Base-by-base conservation (phyloP, 1,140 invertebrate genomes). In the Drosophila prosaltans region DNA sequence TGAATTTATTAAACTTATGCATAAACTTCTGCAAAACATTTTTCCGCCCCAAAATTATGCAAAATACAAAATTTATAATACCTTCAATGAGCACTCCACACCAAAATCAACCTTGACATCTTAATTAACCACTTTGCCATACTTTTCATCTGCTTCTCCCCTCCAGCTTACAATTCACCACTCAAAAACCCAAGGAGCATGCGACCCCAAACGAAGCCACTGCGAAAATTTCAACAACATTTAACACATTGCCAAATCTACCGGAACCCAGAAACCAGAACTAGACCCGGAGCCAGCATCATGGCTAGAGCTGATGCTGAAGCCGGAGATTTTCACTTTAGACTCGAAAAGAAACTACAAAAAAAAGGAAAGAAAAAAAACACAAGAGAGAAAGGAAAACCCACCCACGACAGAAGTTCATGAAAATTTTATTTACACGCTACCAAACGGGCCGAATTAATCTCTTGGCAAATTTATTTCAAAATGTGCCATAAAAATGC, bases 401-500 rank as follows among this genome's bases (percentile, higher is more conserved):
- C 45, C 74, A 72, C 69, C 80, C 76, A 72, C 70, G 61, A 68
- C 74, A 82, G 72, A 75, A 90, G 85, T 89, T 89, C 85, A 90
- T 90, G 84, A 89, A 89, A 84, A 78, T 89, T 89, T 84, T 89
- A 89, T 89, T 89, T 89, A 84, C 84, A 89, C 84, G 74, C 80
- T 89, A 88, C 84, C 84, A 88, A 88, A 88, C 84, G 84, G 85
- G 74, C 74, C 84, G 81, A 90, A 84, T 90, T 89, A 89, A 89
- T 89, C 80, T 89, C 74, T 90, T 81, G 80, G 85, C 81, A 89
- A 89, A 89, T 89, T 89, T 89, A 90, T 89, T 89, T 89, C 71
- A 89, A 90, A 89, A 89, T 89, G 81, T 90, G 84, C 84, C 85
- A 89, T 84, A 89, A 89, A 89, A 89, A 84, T 88, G 84, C 84